phyloP scores from a whole-genome alignment of 2,797 vertebrate genomes.

The Thripadectes ignobilis region DNA sequence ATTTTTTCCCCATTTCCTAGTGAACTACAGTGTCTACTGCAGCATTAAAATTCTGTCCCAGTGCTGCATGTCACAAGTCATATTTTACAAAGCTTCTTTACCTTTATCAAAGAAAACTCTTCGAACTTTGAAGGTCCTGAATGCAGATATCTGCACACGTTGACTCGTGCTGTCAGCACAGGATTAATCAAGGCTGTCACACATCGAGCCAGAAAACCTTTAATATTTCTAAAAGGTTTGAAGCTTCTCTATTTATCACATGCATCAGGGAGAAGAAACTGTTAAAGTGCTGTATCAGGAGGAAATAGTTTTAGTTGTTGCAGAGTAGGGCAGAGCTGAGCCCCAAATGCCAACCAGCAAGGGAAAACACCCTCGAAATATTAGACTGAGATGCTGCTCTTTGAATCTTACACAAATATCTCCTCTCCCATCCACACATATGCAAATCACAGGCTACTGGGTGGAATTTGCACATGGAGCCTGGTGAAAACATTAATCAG shows the following conservation, averaged over 20 bases:
- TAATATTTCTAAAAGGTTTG: slow-evolving; percentile 74
- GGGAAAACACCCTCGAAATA: not conserved
- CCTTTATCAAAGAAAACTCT: slow-evolving; percentile 70
- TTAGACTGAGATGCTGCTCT: not conserved
- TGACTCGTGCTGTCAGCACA: slow-evolving; percentile 57
- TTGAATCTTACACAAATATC: not conserved
- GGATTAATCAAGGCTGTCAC: slow-evolving; percentile 77
- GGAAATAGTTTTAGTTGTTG: slow-evolving; percentile 29
- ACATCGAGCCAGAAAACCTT: slow-evolving; percentile 55
- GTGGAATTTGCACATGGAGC: not conserved
- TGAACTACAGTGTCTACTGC: not conserved
- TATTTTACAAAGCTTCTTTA: slow-evolving; percentile 68
- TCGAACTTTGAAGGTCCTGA: slow-evolving; percentile 66
- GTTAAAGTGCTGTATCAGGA: slow-evolving; percentile 47
- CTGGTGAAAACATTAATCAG: not conserved
- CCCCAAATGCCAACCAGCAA: not conserved
- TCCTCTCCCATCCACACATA: not conserved
- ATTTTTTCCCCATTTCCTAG: not conserved
- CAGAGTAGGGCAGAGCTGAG: slow-evolving; percentile 12
- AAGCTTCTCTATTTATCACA: slow-evolving; percentile 61
- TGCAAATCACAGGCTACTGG: not conserved
- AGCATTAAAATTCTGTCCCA: slow-evolving; percentile 45
- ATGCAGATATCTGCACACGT: not conserved
- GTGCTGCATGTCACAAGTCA: slow-evolving; percentile 6
- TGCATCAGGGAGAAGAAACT: slow-evolving; percentile 60